Base-by-base conservation (phyloP, 2,113 vertebrate genomes). In the Cairina moschata region DNA sequence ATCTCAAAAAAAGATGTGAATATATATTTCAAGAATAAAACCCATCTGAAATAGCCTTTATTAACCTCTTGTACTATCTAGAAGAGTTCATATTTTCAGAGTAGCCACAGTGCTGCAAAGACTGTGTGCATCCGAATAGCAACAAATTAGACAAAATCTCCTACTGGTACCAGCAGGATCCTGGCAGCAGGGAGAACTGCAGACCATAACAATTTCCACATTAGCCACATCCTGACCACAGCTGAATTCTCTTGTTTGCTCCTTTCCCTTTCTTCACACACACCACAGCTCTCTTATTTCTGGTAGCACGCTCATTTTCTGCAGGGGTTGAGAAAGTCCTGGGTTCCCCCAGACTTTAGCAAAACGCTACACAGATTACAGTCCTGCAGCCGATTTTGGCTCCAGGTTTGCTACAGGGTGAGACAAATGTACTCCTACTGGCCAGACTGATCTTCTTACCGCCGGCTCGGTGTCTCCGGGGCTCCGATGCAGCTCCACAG, bases 161-260 rank as follows among this genome's bases (percentile, higher is more conserved):
- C 31, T 38, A 25, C 71, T 59, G 74, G 29, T 32, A 76, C 46
- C 6, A 3, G 59, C 62, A 59, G 36, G 60, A 80, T 67, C 50
- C 84, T 54, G 32, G 78, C 93, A 93, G 59, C 52, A 52, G 29
- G 13, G 40, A 63, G 90, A 74, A 63, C 58, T 60, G 31, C 72
- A 90, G 52, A 68, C 87, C 88, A 7, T 6, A 79, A 91, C 83
- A 82, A 75, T 48, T 93, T 74, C 79, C 82, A 71, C 78, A 42
- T 66, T 25, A 82, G 78, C 94, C 96, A 95, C 94, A 86, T 97
- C 91, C 91, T 88, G 82, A 91, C 90, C 87, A 63, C 79, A 96
- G 52, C 63, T 85, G 59, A 74, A 76, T 44, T 91, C 40, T 54
- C 36, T 82, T 44, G 25, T 76, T 26, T 9, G 6, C 23, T 76